Evolutionary conservation across 2,113 vertebrate species (phyloP), one percentile per base, ranked within the genome.

Genomic region (Saccopteryx leptura): DNA sequence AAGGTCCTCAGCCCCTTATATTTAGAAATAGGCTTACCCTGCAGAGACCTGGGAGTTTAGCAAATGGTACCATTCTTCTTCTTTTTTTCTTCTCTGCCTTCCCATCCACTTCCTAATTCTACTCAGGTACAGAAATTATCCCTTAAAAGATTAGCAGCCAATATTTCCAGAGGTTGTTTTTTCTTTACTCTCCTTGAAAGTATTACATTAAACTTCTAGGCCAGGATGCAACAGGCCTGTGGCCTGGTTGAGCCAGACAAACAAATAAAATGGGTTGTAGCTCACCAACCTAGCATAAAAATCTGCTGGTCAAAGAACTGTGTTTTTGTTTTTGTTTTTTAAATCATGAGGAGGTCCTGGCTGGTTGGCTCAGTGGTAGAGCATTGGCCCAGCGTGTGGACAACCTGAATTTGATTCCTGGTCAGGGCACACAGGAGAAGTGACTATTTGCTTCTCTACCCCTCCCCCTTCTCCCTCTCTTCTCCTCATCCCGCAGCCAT

Each of bases 1-100:
- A 88, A 93, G 52, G 84, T 78, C 65, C 89, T 88, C 21, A 69
- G 78, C 46, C 95, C 93, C 85, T 76, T 83, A 93, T 83, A 94
- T 90, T 87, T 91, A 93, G 83, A 85, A 90, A 87, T 18, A 93
- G 69, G 23, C 54, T 86, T 95, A 94, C 19, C 58, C 18, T 13
- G 21, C 12, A 58, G 82, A 81, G 23, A 19, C 11, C 26, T 85
- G 61, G 76, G 33, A 90, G 72, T 93, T 94, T 75, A 91, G 61
- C 14, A 56, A 96, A 91, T 68, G 21, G 5, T 48, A 72, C 54
- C 63, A 90, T 28, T 65, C 52, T 74, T 83, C 11, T 46, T 28
- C 24, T 9, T 46, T 14, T 63, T 33, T 84, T 79, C 13, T 91
- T 76, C 66, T 92, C 71, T 52, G 56, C 80, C n/a, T 31, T 84